A percentile compares a stretch with the other conserved stretches of the same genome.
Conservation (phyloP, 2,113 vertebrate species). For the Platichthys stellatus region DNA sequence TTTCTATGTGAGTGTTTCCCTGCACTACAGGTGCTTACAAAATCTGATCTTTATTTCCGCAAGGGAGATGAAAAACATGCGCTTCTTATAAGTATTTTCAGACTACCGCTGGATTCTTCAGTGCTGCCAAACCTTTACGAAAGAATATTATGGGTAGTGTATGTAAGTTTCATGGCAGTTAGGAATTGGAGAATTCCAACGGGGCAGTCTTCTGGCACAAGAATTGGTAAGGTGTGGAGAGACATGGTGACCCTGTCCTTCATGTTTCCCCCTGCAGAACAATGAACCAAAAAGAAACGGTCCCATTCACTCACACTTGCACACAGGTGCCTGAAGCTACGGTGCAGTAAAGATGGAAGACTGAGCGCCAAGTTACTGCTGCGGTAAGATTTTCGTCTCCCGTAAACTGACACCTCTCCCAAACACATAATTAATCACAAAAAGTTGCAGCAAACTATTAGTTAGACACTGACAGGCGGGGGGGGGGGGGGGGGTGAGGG, state of each 20-base stretch:
- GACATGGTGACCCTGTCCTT: slow-evolving; percentile 27
- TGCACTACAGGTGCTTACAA: slow-evolving; percentile 58
- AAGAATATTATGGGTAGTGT: slow-evolving; percentile 30
- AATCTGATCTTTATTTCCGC: slow-evolving; percentile 54
- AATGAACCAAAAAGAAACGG: slow-evolving; percentile 34
- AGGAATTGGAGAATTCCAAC: slow-evolving; percentile 27
- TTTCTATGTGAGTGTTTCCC: slow-evolving; percentile 39
- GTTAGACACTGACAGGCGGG: slow-evolving; percentile 55
- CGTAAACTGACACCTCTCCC: slow-evolving; percentile 63
- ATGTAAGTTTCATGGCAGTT: background rate
- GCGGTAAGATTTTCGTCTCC: slow-evolving; percentile 46
- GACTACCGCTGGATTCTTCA: slow-evolving; percentile 44
- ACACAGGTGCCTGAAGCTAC: slow-evolving; percentile 44
- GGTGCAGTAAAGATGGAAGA: slow-evolving; percentile 24
- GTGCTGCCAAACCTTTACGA: slow-evolving; percentile 51
- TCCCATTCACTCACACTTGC: slow-evolving; percentile 6
- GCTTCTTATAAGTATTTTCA: slow-evolving; percentile 61
- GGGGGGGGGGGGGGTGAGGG: background rate
- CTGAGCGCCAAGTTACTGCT: slow-evolving; percentile 49
- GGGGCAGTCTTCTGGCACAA: slow-evolving; percentile 39
- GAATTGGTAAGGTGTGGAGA: slow-evolving; percentile 30
- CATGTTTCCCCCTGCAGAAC: slow-evolving; percentile 34
- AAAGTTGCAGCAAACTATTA: slow-evolving; percentile 68
- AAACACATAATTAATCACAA: slow-evolving; percentile 74
- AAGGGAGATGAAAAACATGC: slow-evolving; percentile 48